A percentile compares a stretch with the other conserved stretches of the same genome.
phyloP scores from a whole-genome alignment of 2,888 invertebrate genomes.

The Biston stratarius region DNA sequence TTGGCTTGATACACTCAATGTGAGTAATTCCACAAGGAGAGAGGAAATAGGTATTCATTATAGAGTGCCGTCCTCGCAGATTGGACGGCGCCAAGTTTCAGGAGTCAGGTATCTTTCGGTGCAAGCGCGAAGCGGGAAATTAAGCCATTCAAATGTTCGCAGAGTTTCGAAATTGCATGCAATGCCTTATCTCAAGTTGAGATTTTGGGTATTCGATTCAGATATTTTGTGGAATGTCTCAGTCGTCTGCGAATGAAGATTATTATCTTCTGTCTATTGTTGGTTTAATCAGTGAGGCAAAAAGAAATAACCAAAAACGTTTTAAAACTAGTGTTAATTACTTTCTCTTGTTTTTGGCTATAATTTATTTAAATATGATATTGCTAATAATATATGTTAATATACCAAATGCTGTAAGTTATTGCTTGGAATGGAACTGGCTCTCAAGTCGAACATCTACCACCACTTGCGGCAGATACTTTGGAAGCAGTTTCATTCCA shows the following conservation, averaged over 20 bases:
- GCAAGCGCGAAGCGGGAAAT: constrained; percentile 33
- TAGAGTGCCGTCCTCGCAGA: constrained; percentile 28
- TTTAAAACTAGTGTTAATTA: no score
- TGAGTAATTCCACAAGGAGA: constrained; percentile 23
- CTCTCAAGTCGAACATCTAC: no score
- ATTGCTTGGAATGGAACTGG: no score
- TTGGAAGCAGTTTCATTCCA: no score
- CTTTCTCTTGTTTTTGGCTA: no score
- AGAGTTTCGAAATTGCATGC: constrained; percentile 23
- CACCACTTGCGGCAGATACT: no score
- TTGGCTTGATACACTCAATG: constrained; percentile 28
- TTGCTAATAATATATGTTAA: no score
- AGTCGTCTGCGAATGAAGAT: not conserved
- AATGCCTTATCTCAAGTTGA: constrained; percentile 29
- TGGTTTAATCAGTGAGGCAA: no score
- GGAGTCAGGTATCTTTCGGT: constrained; percentile 33
- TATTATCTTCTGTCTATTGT: no score
- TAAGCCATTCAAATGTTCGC: constrained; percentile 32
- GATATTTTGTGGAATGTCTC: constrained; percentile 1
- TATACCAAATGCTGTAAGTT: no score
- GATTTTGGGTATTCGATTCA: constrained; percentile 6
- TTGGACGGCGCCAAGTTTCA: constrained; percentile 36
- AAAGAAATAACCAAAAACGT: no score
- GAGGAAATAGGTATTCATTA: constrained; percentile 36
- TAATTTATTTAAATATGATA: no score